Evolutionary conservation across 2,888 invertebrate species (phyloP), one percentile per base, ranked within the genome.

Genomic region (Clanis bilineata): DNA sequence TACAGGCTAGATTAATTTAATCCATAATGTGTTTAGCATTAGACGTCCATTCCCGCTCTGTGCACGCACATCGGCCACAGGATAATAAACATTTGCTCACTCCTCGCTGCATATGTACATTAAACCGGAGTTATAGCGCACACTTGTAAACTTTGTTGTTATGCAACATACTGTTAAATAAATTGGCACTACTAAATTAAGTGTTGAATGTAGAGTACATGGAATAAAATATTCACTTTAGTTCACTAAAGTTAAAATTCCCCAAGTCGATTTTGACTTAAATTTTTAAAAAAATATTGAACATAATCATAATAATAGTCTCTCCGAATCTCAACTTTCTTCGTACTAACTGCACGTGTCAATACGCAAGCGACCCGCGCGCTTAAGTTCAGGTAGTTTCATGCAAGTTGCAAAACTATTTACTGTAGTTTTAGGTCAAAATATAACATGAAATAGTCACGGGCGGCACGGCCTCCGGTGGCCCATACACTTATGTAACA

Each of bases 1-100:
- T 51, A 18, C 9, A 51, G 18, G 21, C 10, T 51, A 32, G 32
- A 51, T 51, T 28, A 51, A 32, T 57, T 59, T 58, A 61, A 56
- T 44, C 43, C 36, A 57, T 38, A 59, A 44, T 38, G 32, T 23
- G 23, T 18, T 43, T 59, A 44, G 21, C 59, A 64, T 57, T 54
- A 66, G 54, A 59, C 59, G 62, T 56, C 43, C 57, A 58, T 56
- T 60, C 63, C 56, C 61, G 62, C 64, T 66, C 59, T 59, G 64
- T 64, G 63, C 62, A 64, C 62, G 60, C 59, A 60, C 63, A 63
- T 65, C 61, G 62, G 62, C 67, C 61, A 64, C 64, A 64, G 64
- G 65, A 68, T 64, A 63, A 59, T 67, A 74, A 77, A 79, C 69
- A 77, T 75, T 79, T 72, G 73, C 64, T 55, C 57, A 73, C 62